Percentiles rank a stretch among this genome's conserved stretches.
These are phyloP conservation scores for Butorides virescens DNA, from an alignment of 2,113 vertebrate species.

Conservation along the genomic window DNA sequence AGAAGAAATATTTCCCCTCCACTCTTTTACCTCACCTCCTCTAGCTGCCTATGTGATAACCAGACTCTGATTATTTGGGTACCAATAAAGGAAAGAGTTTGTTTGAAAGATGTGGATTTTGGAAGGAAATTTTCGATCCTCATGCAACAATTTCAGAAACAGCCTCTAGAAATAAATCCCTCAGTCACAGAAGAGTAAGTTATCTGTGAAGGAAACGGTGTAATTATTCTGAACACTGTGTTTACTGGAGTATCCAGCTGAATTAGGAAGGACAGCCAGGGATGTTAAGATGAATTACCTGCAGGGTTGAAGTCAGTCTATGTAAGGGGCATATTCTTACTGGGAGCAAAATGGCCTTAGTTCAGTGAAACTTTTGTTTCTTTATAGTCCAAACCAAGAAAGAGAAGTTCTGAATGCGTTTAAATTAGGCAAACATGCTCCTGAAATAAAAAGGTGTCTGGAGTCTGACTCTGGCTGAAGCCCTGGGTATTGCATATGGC, in stretches of 20 bases:
- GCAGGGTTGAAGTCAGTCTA: not conserved
- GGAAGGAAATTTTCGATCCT: not conserved
- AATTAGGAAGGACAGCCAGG: not conserved
- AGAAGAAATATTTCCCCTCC: not conserved
- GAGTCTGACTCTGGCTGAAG: not conserved
- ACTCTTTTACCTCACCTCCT: not conserved
- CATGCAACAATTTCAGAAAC: not conserved
- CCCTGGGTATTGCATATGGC: not conserved
- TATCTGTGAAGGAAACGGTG: not conserved
- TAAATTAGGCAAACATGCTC: rapidly evolving
- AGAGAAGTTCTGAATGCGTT: not conserved
- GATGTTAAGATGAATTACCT: not conserved
- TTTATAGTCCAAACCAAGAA: not conserved
- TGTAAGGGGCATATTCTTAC: not conserved
- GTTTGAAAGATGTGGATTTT: not conserved
- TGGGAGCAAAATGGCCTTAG: not conserved
- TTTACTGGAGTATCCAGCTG: not conserved
- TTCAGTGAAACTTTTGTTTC: not conserved
- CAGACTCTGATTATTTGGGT: not conserved
- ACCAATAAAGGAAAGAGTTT: not conserved
- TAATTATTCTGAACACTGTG: not conserved
- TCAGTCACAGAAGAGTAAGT: not conserved
- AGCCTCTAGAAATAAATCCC: not conserved
- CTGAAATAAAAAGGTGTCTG: not conserved
- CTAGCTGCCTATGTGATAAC: not conserved